Evolutionary conservation across 1,140 invertebrate genomes (phyloP).

Genomic region (Tetranychus urticae): DNA sequence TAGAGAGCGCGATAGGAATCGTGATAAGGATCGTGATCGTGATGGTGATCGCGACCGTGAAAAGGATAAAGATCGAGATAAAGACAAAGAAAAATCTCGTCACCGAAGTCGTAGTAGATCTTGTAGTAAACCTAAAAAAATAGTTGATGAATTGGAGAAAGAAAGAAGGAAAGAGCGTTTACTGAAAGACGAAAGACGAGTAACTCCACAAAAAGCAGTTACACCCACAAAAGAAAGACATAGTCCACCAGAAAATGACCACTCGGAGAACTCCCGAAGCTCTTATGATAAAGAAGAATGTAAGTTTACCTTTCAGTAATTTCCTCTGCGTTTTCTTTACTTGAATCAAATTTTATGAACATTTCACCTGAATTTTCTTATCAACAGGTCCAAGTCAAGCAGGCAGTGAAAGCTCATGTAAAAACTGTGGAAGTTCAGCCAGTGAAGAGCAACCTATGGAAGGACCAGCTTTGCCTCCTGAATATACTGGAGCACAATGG

Average conservation of each 20-base stretch:
- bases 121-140: neutral
- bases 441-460: neutral
- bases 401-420: neutral
- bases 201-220: too few species aligned
- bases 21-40: neutral
- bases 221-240: too few species aligned
- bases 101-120: neutral
- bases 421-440: neutral
- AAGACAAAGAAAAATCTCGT: neutral
- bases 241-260: too few species aligned
- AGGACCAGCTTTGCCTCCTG: slow-evolving; percentile 1
- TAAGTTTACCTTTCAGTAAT: neutral
- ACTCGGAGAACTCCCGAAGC: neutral
- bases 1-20: neutral
- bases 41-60: neutral
- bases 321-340: neutral
- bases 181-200: neutral
- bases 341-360: neutral
- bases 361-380: neutral
- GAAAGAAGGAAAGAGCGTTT: neutral
- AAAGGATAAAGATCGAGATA: neutral
- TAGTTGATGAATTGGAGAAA: neutral
- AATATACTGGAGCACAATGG: neutral
- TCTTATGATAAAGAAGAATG: neutral
- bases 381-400: neutral